phyloP scores from a whole-genome alignment of 2,797 vertebrate species.

The Oreonectes daqikongensis region DNA sequence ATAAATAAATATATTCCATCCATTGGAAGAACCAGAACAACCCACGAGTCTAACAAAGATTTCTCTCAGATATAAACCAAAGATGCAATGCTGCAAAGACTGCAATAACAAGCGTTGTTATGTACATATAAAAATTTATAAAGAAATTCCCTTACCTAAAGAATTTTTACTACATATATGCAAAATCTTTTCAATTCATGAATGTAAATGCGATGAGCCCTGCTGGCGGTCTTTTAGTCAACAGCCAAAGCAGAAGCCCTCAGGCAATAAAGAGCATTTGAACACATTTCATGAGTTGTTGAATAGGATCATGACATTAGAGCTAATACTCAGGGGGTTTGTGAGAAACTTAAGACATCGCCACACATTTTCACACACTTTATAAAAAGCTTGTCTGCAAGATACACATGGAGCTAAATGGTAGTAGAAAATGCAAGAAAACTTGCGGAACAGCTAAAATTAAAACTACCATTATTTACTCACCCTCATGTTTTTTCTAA shows the following conservation, averaged over 20 bases:
- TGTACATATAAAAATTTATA: background rate
- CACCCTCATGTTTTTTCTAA: background rate
- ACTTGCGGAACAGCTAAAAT: background rate
- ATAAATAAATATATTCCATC: background rate
- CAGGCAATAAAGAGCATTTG: constrained; percentile 10
- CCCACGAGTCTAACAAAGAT: background rate
- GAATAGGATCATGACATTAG: constrained; percentile 34
- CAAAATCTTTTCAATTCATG: background rate
- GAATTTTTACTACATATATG: background rate
- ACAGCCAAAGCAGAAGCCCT: background rate
- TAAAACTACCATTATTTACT: background rate
- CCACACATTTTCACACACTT: constrained; percentile 46
- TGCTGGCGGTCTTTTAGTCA: background rate
- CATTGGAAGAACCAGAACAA: background rate
- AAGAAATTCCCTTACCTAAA: background rate
- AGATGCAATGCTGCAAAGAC: no score
- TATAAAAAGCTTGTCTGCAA: constrained; percentile 29
- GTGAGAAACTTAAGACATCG: constrained; percentile 39
- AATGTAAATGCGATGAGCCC: background rate
- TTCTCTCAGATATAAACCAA: background rate
- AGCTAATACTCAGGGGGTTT: constrained; percentile 33
- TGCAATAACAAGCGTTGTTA: no score
- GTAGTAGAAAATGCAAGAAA: background rate
- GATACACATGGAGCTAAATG: background rate
- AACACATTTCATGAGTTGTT: constrained; percentile 24